Conservation (phyloP, 2,888 invertebrate genomes). For the Fragum whitleyi region DNA sequence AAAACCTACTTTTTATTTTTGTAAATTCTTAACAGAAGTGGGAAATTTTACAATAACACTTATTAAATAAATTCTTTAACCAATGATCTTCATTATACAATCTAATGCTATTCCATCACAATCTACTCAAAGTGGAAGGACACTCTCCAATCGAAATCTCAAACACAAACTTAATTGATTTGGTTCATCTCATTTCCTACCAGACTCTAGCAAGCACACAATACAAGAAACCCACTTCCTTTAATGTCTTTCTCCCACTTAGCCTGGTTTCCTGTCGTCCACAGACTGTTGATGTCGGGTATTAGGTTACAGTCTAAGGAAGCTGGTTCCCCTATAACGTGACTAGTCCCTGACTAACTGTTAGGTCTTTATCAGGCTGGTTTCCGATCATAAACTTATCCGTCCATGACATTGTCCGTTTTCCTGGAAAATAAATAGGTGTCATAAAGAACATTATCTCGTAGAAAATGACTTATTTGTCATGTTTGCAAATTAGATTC, state of each 20-base stretch:
- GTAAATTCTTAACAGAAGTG: no score
- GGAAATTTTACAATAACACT: no score
- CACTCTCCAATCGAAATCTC: no score
- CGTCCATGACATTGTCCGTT: constrained; percentile 3
- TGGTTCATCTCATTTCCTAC: no score
- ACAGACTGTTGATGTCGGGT: not conserved
- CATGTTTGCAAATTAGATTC: constrained; percentile 30
- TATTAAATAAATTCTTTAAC: no score
- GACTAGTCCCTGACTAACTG: not conserved
- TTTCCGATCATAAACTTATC: not conserved
- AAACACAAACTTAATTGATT: no score
- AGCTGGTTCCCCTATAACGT: not conserved
- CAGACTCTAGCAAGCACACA: no score
- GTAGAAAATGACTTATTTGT: constrained; percentile 29
- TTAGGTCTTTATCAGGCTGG: constrained; percentile 3
- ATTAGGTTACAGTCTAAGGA: not conserved
- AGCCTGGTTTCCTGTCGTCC: constrained; percentile 6
- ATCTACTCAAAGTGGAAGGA: no score
- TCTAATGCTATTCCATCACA: no score
- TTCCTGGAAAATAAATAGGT: constrained; percentile 7
- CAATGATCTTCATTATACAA: no score
- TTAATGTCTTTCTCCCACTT: constrained; percentile 18
- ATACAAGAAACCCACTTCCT: no score
- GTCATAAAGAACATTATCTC: constrained; percentile 26
- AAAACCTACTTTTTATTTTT: no score